A percentile compares a stretch with the other conserved stretches of the same genome.
Evolutionary conservation across 2,797 vertebrate species (phyloP).

Genomic region (Somateria mollissima): DNA sequence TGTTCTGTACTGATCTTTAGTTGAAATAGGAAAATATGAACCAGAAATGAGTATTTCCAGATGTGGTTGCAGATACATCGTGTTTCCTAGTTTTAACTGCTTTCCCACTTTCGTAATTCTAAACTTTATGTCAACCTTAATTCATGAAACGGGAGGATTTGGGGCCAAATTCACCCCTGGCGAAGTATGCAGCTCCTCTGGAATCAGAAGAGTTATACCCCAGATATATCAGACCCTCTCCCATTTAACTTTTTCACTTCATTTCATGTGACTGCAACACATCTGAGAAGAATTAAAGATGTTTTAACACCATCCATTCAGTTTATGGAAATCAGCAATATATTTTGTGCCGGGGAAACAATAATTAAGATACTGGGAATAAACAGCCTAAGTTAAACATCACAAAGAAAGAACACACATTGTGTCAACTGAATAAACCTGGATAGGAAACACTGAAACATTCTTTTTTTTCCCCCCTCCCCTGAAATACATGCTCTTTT

Average conservation of each 20-base stretch:
- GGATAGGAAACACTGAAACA: background rate
- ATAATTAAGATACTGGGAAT: background rate
- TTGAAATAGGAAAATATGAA: slow-evolving; percentile 65
- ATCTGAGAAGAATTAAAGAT: background rate
- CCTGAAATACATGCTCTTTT: background rate
- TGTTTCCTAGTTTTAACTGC: slow-evolving; percentile 14
- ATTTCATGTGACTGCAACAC: background rate
- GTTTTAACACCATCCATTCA: background rate
- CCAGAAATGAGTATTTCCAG: slow-evolving; percentile 62
- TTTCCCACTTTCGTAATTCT: slow-evolving; percentile 28
- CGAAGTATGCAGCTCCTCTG: background rate
- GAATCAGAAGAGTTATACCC: background rate
- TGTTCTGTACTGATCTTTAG: slow-evolving; percentile 13
- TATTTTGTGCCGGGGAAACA: background rate
- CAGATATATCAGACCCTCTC: background rate
- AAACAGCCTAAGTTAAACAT: background rate
- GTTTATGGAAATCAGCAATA: background rate
- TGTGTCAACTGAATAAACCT: background rate
- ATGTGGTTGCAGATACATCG: slow-evolving; percentile 37
- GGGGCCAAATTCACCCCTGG: slow-evolving; percentile 5
- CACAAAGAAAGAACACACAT: background rate
- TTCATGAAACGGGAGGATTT: slow-evolving; percentile 4
- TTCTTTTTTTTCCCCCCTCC: background rate
- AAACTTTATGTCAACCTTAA: slow-evolving; percentile 47
- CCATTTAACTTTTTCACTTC: background rate